Percentiles rank a stretch among this genome's conserved stretches.
Conservation (phyloP, 2,113 vertebrate genomes). For the Coryphaenoides rupestris region DNA sequence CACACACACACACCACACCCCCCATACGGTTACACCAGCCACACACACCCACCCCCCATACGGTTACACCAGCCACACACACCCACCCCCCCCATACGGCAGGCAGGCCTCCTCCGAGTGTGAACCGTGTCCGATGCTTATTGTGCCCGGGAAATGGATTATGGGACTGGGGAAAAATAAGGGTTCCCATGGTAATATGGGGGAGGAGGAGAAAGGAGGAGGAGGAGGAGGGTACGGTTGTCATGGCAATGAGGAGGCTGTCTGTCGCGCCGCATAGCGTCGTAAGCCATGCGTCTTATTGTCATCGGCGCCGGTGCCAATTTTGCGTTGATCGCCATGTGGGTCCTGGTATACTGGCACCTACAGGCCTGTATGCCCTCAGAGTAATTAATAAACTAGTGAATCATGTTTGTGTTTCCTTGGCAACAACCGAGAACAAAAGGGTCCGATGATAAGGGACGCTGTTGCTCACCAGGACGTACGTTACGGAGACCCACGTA, state of each 20-base stretch:
- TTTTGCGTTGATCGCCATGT: no score
- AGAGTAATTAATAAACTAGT: no score
- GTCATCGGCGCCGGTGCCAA: no score
- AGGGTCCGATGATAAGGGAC: not conserved
- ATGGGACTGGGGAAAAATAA: slow-evolving; percentile 59
- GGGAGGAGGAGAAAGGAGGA: no score
- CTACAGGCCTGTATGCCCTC: no score
- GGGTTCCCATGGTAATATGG: slow-evolving; percentile 70
- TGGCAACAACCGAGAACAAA: no score
- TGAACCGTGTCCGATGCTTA: slow-evolving; percentile 70
- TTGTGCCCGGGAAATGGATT: slow-evolving; percentile 75
- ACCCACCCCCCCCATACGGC: slow-evolving; percentile 40
- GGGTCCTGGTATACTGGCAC: no score
- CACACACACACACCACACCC: slow-evolving; percentile 9
- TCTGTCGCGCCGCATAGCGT: no score
- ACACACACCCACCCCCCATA: not conserved
- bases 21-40: not conserved
- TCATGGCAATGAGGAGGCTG: slow-evolving; percentile 57
- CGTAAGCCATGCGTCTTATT: no score
- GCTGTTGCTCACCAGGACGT: no score
- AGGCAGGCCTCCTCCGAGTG: slow-evolving; percentile 33
- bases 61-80: not conserved
- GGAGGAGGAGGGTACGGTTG: slow-evolving; percentile 52
- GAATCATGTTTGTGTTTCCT: no score
- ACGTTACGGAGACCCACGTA: slow-evolving; percentile 4